These are phyloP conservation scores for Elgaria multicarinata DNA, from an alignment of 2,113 vertebrate species.

Conservation along the genomic window DNA sequence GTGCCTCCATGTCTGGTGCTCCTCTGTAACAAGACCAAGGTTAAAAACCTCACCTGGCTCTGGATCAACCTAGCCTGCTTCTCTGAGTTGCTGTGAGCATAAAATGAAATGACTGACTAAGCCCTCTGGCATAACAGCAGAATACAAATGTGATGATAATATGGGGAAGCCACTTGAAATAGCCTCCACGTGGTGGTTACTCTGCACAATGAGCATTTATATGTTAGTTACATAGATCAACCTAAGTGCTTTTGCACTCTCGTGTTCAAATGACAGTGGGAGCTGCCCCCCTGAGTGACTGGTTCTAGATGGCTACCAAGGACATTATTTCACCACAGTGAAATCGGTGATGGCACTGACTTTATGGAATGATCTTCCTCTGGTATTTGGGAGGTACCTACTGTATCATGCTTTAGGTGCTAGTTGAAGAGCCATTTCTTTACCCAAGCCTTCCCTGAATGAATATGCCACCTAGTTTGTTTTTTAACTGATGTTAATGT, in stretches of 20 bases:
- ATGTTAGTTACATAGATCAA: not conserved
- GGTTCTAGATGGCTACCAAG: not conserved
- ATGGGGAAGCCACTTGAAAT: not conserved
- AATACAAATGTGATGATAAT: not conserved
- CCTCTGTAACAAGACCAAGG: not conserved
- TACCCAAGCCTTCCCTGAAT: too few species aligned
- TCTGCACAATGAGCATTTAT: not conserved
- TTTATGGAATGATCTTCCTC: too few species aligned
- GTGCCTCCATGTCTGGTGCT: too few species aligned
- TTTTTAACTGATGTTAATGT: too few species aligned
- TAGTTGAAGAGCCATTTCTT: too few species aligned
- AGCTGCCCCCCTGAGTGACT: too few species aligned
- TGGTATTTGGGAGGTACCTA: too few species aligned
- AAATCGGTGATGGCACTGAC: too few species aligned
- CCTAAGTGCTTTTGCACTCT: too few species aligned
- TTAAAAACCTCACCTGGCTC: not conserved
- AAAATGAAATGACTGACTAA: not conserved
- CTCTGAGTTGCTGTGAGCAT: not conserved
- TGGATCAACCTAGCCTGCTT: not conserved
- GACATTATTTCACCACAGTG: not conserved
- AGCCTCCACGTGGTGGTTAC: not conserved
- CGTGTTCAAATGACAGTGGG: not conserved
- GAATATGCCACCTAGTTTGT: too few species aligned
- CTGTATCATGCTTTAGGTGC: too few species aligned
- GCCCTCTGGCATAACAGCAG: too few species aligned